Base-by-base conservation (phyloP, 2,797 vertebrate genomes). In the Leptatherina wallacei region DNA sequence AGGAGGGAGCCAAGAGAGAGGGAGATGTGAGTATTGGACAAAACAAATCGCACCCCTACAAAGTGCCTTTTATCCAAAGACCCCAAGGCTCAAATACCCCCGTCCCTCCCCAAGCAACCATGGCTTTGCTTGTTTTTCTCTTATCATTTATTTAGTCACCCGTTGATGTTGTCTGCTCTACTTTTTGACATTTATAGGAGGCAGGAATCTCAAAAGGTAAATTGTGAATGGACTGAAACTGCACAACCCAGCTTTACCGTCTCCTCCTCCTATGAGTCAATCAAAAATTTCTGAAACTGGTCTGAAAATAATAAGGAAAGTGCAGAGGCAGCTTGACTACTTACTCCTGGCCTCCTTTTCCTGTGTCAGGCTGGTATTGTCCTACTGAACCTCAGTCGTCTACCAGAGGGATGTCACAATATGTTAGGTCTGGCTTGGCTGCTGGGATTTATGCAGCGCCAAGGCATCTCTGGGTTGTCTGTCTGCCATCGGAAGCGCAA, bases 51-150 rank as follows among this genome's bases (percentile, higher is more conserved):
- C 93, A 93, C 95, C 94, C 93, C 93, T 95, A 98, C 97, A 97
- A 96, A 97, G 96, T 95, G 94, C 94, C 97, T 98, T 98, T 98
- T 97, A 97, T 98, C 95, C 95, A 91, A 47, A 85, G 93, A 92
- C 92, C 93, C 91, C 91, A 91, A 92, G 88, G 88, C 92, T 90
- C 88, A 89, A 93, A 91, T 90, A 87, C 91, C 88, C 90, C 85
- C 80, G 73, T 93, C 90, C 92, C 95, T 96, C 93, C 90, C 92
- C 93, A 90, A 92, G 92, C 95, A 95, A 93, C 94, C 91, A 87
- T 94, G 95, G 93, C 94, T 91, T 91, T 82, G 84, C 92, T 94
- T 94, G 94, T 94, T 94, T 95, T 94, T 85, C 84, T 92, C 93
- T 86, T 90, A 93, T 93, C 90, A 94, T 96, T 93, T 95, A 95